Conservation (phyloP, 2,113 vertebrate species). For the Xenopus laevis region DNA sequence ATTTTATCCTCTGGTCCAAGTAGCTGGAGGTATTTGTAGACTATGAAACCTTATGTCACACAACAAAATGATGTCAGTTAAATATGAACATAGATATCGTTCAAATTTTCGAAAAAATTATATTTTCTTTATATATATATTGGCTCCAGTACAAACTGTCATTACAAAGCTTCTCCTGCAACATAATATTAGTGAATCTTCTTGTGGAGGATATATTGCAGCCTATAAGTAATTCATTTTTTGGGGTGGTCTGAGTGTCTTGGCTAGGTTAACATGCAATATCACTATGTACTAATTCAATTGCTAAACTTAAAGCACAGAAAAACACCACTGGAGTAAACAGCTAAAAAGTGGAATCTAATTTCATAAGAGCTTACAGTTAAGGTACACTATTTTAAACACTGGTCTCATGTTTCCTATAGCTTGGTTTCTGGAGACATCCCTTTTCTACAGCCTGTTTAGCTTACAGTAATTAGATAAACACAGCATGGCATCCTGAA, state of each 20-base stretch:
- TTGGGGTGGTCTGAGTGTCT: not conserved
- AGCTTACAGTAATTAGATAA: conserved; percentile 55
- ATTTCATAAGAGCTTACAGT: conserved; percentile 30
- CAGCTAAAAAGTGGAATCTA: conserved; percentile 22
- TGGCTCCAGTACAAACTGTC: too few relatives aligned
- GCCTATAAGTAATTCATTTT: not conserved
- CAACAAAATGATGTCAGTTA: too few relatives aligned
- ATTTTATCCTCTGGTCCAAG: too few relatives aligned
- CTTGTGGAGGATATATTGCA: not conserved
- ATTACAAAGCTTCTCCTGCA: too few relatives aligned
- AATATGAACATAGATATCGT: too few relatives aligned
- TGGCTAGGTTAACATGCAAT: not conserved
- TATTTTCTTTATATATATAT: too few relatives aligned
- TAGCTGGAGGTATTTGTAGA: too few relatives aligned
- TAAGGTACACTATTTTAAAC: conserved; percentile 35
- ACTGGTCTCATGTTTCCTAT: conserved; percentile 23
- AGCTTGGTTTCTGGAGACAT: not conserved
- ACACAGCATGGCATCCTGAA: conserved; percentile 50
- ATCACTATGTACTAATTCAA: conserved; percentile 22
- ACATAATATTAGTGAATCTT: not conserved
- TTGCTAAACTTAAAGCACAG: not conserved
- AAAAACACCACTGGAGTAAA: conserved; percentile 29
- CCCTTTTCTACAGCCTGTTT: conserved; percentile 12
- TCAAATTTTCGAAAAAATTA: too few relatives aligned
- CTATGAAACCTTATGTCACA: too few relatives aligned